Conservation (phyloP, 1,140 invertebrate genomes). For the Drosophila pseudoananassae region DNA sequence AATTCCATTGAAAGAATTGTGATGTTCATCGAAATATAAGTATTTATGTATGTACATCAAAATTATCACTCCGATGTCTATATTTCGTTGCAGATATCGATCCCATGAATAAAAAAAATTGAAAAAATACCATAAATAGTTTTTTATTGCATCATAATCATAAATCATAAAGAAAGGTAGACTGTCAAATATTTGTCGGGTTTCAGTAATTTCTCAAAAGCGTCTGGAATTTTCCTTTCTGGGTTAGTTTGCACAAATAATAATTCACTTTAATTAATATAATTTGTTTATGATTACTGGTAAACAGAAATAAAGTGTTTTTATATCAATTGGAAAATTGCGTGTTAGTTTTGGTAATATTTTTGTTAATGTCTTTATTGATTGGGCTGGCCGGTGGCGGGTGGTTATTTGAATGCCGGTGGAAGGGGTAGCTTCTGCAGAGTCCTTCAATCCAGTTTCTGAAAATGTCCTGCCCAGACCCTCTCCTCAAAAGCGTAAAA, state of each 20-base stretch:
- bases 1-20: no score
- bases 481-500: slow-evolving; percentile 33
- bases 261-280: slow-evolving; percentile 75
- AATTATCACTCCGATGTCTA: no score
- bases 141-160: no score
- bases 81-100: no score
- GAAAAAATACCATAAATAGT: no score
- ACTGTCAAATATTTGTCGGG: not conserved
- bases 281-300: slow-evolving; percentile 76
- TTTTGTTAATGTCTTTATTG: slow-evolving; percentile 66
- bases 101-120: no score
- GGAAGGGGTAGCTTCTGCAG: not conserved
- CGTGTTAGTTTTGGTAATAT: slow-evolving; percentile 47
- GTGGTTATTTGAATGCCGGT: not conserved
- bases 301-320: slow-evolving; percentile 52
- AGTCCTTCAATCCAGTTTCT: no score
- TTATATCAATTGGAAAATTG: slow-evolving; percentile 62
- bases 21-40: no score
- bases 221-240: not conserved
- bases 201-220: not conserved
- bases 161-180: no score
- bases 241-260: slow-evolving; percentile 31
- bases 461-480: not conserved
- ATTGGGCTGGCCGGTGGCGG: slow-evolving; percentile 19
- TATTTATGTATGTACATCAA: no score